Percentiles rank a stretch among this genome's conserved stretches.
Conservation (phyloP, 23 tunicate genomes). For the Halocynthia roretzi region DNA sequence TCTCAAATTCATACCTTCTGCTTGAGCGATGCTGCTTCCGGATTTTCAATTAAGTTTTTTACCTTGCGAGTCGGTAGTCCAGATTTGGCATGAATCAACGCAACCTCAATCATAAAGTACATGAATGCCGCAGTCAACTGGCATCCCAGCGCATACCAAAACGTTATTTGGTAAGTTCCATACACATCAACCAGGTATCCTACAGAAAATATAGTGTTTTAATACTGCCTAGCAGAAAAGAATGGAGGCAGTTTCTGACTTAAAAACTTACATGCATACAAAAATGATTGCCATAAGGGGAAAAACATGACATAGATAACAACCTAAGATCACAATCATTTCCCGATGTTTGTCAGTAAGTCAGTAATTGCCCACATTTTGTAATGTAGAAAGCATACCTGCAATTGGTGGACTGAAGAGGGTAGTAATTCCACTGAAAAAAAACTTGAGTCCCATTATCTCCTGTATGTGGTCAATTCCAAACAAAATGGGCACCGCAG, state of each 20-base stretch:
- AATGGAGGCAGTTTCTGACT: not conserved
- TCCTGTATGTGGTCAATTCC: slow-evolving; percentile 30
- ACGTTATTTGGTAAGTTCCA: slow-evolving; percentile 19
- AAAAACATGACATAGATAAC: too few relatives aligned
- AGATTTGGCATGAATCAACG: too few relatives aligned
- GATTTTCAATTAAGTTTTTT: too few relatives aligned
- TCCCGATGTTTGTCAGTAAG: not conserved
- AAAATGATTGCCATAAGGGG: not conserved
- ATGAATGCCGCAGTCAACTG: too few relatives aligned
- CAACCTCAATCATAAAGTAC: too few relatives aligned
- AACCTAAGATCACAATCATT: too few relatives aligned
- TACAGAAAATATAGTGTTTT: not conserved
- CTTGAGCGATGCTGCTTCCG: too few relatives aligned
- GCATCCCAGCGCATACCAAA: not conserved
- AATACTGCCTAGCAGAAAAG: too few relatives aligned
- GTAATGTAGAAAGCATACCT: slow-evolving; percentile 18
- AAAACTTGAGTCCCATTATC: slow-evolving; percentile 18
- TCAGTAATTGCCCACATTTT: too few relatives aligned
- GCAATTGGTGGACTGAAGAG: slow-evolving; percentile 41
- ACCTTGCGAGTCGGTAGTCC: too few relatives aligned
- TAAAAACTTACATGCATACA: not conserved
- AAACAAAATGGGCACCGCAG: slow-evolving; percentile 28
- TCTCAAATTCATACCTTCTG: too few relatives aligned
- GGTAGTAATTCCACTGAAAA: slow-evolving; percentile 25
- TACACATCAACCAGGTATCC: slow-evolving; percentile 17